phyloP scores from a whole-genome alignment of 2,797 vertebrate species.

The Neoniphon sammara region DNA sequence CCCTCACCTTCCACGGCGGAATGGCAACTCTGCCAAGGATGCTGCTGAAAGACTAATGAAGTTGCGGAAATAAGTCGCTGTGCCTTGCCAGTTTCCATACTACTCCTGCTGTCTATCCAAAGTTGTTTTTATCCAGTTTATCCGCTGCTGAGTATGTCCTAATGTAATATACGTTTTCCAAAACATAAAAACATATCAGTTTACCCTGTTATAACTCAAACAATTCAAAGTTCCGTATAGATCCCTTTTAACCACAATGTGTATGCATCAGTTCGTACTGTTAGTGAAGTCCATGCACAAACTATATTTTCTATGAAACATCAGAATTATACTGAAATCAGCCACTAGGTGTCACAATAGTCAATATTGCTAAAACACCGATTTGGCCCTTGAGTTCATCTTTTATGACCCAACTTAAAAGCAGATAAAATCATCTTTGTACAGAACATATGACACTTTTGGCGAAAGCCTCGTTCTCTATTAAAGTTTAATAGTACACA shows the following conservation, averaged over 20 bases:
- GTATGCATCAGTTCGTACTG: too few species aligned
- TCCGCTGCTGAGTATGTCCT: too few species aligned
- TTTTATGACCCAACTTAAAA: too few species aligned
- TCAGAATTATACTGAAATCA: background rate
- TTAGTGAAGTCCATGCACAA: background rate
- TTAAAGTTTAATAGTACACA: conserved; percentile 89
- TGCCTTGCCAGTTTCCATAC: background rate
- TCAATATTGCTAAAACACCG: background rate
- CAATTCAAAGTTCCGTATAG: too few species aligned
- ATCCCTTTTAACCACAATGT: too few species aligned
- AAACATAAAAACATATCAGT: too few species aligned
- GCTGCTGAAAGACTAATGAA: too few species aligned
- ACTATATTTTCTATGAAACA: background rate
- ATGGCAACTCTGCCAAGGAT: conserved; percentile 7
- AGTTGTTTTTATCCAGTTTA: background rate
- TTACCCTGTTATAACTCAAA: too few species aligned
- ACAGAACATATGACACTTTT: conserved; percentile 45
- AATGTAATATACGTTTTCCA: too few species aligned
- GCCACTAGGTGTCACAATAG: conserved; percentile 61
- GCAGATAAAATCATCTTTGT: background rate
- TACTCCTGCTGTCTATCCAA: background rate
- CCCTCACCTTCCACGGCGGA: conserved; percentile 81
- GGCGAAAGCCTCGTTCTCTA: conserved; percentile 77
- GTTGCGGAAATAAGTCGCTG: background rate
- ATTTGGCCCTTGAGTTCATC: background rate